A percentile compares a stretch with the other conserved stretches of the same genome.
These are phyloP conservation scores for Macrobrachium nipponense DNA, from an alignment of 1,140 invertebrate species.

Conservation along the genomic window DNA sequence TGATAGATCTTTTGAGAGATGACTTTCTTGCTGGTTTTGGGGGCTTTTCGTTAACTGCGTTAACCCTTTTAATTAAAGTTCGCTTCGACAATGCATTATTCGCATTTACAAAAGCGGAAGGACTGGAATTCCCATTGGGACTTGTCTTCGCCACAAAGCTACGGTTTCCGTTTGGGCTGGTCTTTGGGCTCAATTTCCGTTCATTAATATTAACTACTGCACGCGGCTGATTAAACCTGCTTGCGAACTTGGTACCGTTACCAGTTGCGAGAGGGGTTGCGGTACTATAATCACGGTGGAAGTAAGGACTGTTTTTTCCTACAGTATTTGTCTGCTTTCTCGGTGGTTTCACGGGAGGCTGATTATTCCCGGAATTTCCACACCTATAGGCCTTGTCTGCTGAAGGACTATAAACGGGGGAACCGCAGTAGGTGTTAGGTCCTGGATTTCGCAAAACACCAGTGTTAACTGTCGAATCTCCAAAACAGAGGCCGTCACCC, in stretches of 20 bases:
- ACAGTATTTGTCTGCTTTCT: background rate
- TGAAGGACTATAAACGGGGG: no score
- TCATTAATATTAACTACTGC: conserved; percentile 38
- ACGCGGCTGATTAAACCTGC: conserved; percentile 14
- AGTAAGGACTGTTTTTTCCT: no score
- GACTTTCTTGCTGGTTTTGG: conserved; percentile 19
- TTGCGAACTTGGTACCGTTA: background rate
- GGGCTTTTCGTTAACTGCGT: conserved; percentile 11
- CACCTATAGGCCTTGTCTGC: no score
- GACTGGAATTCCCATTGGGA: conserved; percentile 31
- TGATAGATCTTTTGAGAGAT: conserved; percentile 6
- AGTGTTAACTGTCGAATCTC: no score
- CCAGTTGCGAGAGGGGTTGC: background rate
- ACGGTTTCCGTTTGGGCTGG: conserved; percentile 34
- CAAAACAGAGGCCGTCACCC: no score
- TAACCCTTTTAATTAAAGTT: background rate
- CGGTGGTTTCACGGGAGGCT: conserved; percentile 20
- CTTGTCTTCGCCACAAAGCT: conserved; percentile 29
- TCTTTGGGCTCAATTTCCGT: background rate
- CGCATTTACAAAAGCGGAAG: conserved; percentile 6
- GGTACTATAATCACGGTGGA: no score
- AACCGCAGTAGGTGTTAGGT: no score
- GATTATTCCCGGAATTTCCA: no score
- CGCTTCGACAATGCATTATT: conserved; percentile 2
- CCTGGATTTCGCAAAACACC: no score